Conservation (phyloP, 2,113 vertebrate genomes). For the Anolis sagrei region DNA sequence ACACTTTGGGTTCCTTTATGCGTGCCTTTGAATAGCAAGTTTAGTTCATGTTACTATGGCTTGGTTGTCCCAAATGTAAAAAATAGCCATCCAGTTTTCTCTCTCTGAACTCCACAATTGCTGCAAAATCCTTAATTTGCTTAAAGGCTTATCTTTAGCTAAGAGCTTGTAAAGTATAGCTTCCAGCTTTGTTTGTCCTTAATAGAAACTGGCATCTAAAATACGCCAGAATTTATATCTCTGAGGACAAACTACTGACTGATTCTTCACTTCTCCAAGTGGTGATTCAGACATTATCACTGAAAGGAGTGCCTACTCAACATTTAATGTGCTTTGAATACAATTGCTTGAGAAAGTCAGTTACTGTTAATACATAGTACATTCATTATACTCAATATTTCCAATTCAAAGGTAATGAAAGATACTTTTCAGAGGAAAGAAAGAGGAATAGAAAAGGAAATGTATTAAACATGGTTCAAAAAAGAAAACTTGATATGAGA, state of each 20-base stretch:
- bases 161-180: conserved; percentile 59
- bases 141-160: conserved; percentile 64
- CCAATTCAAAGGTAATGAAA: too few relatives aligned
- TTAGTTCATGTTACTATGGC: conserved; percentile 55
- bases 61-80: conserved; percentile 57
- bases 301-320: conserved; percentile 43
- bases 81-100: conserved; percentile 44
- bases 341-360: conserved; percentile 49
- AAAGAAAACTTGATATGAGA: conserved; percentile 52
- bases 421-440: conserved; percentile 45
- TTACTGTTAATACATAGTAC: conserved; percentile 35
- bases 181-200: conserved; percentile 67
- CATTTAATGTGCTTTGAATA: conserved; percentile 64
- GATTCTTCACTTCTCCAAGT: conserved; percentile 55
- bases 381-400: conserved; percentile 14
- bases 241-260: conserved; percentile 53
- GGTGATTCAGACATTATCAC: conserved; percentile 50
- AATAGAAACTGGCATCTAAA: conserved; percentile 61
- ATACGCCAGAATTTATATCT: conserved; percentile 57
- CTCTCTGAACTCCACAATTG: conserved; percentile 19
- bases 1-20: conserved; percentile 26
- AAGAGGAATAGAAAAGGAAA: conserved; percentile 22
- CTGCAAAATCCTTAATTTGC: conserved; percentile 56
- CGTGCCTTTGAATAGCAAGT: conserved; percentile 34
- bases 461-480: conserved; percentile 40